Conservation (phyloP, 2,113 vertebrate species). For the Dolichotis patagonum region DNA sequence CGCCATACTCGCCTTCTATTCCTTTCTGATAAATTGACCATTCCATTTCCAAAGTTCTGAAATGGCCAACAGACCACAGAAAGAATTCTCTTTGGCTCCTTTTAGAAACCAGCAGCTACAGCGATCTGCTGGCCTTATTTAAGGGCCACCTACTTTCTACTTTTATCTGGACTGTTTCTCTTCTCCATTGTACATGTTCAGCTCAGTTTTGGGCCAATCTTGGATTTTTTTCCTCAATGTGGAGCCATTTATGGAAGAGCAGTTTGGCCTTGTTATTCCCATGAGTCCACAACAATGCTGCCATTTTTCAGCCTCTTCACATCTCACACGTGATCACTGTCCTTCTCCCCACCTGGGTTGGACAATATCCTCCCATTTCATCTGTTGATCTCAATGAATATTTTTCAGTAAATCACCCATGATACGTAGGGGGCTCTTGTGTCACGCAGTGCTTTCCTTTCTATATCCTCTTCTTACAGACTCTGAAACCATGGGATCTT, state of each 20-base stretch:
- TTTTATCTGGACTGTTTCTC: neutral
- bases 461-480: neutral
- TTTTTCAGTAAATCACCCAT: neutral
- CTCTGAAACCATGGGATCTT: neutral
- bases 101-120: no score
- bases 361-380: neutral
- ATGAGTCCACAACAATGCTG: neutral
- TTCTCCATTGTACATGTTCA: neutral
- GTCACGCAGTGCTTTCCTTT: neutral
- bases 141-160: no score
- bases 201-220: neutral
- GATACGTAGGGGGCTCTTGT: neutral
- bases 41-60: no score
- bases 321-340: neutral
- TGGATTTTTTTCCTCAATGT: no score
- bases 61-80: no score
- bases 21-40: no score
- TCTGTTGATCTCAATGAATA: neutral
- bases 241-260: neutral
- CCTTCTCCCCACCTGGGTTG: rapidly evolving
- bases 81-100: no score
- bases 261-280: no score
- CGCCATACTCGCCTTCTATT: no score
- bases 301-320: neutral
- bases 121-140: no score